Percentiles rank a stretch among this genome's conserved stretches.
These are phyloP conservation scores for Caenorhabditis angaria DNA, from an alignment of 2,888 invertebrate genomes.

Conservation along the genomic window DNA sequence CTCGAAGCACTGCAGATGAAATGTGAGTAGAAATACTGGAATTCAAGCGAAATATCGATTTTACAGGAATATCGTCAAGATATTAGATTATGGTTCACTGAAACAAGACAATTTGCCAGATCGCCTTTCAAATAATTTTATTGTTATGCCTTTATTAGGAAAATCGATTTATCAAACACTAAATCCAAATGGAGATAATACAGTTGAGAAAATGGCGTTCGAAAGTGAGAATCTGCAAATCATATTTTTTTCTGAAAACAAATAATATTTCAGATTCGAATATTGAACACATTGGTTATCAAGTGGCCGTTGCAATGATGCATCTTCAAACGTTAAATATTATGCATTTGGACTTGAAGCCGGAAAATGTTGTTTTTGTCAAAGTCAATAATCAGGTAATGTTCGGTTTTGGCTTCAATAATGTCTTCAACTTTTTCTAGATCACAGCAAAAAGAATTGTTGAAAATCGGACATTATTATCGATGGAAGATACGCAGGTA, in stretches of 20 bases:
- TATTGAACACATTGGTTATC: constrained; percentile 8
- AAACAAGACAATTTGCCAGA: neutral
- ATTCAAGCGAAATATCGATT: neutral
- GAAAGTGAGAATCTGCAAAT: neutral
- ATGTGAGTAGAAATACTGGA: neutral
- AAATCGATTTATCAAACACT: neutral
- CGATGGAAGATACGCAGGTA: neutral
- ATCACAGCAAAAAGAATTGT: neutral
- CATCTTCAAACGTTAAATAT: constrained; percentile 8
- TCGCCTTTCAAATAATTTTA: neutral
- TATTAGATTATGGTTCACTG: neutral
- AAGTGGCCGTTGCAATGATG: constrained; percentile 3
- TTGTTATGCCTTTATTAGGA: constrained; percentile 6
- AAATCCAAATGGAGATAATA: neutral
- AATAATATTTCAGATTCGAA: neutral
- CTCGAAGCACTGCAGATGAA: neutral
- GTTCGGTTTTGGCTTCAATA: neutral
- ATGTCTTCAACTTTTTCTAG: neutral
- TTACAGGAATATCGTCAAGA: neutral
- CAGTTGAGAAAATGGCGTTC: neutral
- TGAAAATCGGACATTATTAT: neutral
- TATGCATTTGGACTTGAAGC: constrained; percentile 24
- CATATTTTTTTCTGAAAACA: neutral
- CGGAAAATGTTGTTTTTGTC: constrained; percentile 20
- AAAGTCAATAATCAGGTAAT: neutral